Conservation (phyloP, 1,140 invertebrate genomes). For the Drosophila jambulina region DNA sequence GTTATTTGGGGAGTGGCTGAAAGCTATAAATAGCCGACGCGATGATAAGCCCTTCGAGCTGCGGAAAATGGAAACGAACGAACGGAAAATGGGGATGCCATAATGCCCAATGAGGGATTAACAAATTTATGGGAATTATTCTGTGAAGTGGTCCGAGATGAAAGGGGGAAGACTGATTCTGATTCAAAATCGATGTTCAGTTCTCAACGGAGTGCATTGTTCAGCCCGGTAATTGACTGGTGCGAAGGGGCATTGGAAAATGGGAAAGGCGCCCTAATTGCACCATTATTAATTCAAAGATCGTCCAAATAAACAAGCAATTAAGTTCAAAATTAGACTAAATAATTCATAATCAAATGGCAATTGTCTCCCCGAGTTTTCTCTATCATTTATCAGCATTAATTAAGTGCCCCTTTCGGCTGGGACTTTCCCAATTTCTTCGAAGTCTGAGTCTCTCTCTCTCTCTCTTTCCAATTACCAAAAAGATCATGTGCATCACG, state of each 20-base stretch:
- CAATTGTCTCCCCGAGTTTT: conserved; percentile 26
- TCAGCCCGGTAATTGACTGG: conserved; percentile 18
- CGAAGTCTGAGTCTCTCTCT: not conserved
- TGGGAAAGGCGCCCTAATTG: conserved; percentile 7
- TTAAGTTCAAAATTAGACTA: conserved; percentile 15
- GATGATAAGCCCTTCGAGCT: conserved; percentile 36
- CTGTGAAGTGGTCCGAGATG: conserved; percentile 31
- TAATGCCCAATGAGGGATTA: conserved; percentile 47
- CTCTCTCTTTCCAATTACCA: conserved; percentile 42
- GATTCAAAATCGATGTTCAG: conserved; percentile 18
- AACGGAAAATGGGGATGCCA: conserved; percentile 25
- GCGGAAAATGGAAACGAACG: conserved; percentile 11
- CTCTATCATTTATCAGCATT: conserved; percentile 20
- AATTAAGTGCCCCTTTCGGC: conserved; percentile 40
- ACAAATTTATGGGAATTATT: conserved; percentile 42
- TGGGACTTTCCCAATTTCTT: conserved; percentile 62
- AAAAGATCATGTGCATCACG: conserved; percentile 62
- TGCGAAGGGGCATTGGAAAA: not conserved
- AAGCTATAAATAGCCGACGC: conserved; percentile 36
- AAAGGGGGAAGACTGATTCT: conserved; percentile 23
- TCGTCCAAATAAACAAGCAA: conserved; percentile 4
- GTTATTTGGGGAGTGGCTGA: conserved; percentile 42
- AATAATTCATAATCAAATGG: conserved; percentile 38
- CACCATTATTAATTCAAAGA: conserved; percentile 23
- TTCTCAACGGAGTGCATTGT: conserved; percentile 20